Evolutionary conservation across 1,140 invertebrate species (phyloP).

Genomic region (Drosophila teissieri): DNA sequence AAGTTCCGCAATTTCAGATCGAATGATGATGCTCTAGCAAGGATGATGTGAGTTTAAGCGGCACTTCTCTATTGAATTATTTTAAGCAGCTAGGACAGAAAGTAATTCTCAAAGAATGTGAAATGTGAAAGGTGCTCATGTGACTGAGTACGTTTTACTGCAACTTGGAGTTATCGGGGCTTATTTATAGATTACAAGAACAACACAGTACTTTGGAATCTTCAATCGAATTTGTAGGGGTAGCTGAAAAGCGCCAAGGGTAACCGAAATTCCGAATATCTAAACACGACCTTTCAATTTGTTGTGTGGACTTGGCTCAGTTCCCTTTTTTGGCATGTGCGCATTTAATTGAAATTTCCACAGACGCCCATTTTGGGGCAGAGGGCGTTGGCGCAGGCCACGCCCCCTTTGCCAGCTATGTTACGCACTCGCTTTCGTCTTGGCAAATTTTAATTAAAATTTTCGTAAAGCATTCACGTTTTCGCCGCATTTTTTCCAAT

Average conservation of each 20-base stretch:
- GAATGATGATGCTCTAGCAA: slow-evolving; percentile 11
- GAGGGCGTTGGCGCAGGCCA: slow-evolving; percentile 8
- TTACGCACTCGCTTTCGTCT: slow-evolving; percentile 64
- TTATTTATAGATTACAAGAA: neutral
- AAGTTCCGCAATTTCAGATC: slow-evolving; percentile 11
- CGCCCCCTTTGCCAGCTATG: slow-evolving; percentile 33
- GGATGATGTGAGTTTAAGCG: slow-evolving; percentile 39
- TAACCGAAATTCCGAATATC: neutral
- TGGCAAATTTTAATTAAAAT: slow-evolving; percentile 80
- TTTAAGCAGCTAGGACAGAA: neutral
- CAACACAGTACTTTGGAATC: too few relatives aligned
- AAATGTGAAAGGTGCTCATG: neutral
- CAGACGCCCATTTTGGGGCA: slow-evolving; percentile 52
- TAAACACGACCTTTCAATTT: slow-evolving; percentile 24
- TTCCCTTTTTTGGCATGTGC: slow-evolving; percentile 71
- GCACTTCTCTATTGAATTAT: neutral
- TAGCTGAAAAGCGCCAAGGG: neutral
- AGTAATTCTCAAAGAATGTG: neutral
- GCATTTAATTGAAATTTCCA: slow-evolving; percentile 81
- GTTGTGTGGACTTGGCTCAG: slow-evolving; percentile 25
- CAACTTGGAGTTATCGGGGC: neutral
- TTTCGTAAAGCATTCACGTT: slow-evolving; percentile 64
- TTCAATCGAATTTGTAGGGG: neutral
- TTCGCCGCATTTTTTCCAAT: slow-evolving; percentile 40
- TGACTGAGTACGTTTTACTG: neutral